phyloP scores from a whole-genome alignment of 2,888 invertebrate species.

The Lydus trimaculatus region DNA sequence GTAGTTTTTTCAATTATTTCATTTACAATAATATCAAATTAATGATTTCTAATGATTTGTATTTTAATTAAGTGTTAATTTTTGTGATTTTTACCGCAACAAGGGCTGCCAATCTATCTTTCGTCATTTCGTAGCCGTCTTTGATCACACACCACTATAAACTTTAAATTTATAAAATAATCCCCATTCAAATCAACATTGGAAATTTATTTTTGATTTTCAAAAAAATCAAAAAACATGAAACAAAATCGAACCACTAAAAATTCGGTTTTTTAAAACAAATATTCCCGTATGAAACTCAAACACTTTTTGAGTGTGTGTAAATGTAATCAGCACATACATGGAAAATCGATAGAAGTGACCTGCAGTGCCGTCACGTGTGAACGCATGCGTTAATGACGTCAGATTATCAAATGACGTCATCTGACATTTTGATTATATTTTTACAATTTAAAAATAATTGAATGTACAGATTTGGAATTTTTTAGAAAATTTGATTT shows the following conservation, averaged over 20 bases:
- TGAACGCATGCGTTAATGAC: slow-evolving; percentile 63
- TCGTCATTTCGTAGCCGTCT: slow-evolving; percentile 79
- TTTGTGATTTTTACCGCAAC: slow-evolving; percentile 79
- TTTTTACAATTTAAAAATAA: slow-evolving; percentile 30
- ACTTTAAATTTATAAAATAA: slow-evolving; percentile 72
- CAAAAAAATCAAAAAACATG: neutral
- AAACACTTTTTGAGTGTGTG: slow-evolving; percentile 62
- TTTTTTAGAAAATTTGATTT: neutral
- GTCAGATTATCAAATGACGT: slow-evolving; percentile 57
- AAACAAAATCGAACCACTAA: neutral
- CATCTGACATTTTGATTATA: slow-evolving; percentile 37
- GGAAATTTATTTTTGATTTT: no score
- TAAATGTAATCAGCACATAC: slow-evolving; percentile 54
- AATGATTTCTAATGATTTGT: no score
- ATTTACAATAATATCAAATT: no score
- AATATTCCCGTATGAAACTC: neutral
- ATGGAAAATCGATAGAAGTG: slow-evolving; percentile 80
- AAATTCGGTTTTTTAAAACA: neutral
- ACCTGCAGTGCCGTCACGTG: slow-evolving; percentile 68
- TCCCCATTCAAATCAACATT: slow-evolving; percentile 32
- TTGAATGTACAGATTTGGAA: slow-evolving; percentile 30
- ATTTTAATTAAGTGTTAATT: no score
- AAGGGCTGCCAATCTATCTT: slow-evolving; percentile 96
- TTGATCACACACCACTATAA: slow-evolving; percentile 75
- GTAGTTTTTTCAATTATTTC: no score